Evolutionary conservation across 2,888 invertebrate species (phyloP), one percentile per base, ranked within the genome.

Genomic region (Gasteruption jaculator): DNA sequence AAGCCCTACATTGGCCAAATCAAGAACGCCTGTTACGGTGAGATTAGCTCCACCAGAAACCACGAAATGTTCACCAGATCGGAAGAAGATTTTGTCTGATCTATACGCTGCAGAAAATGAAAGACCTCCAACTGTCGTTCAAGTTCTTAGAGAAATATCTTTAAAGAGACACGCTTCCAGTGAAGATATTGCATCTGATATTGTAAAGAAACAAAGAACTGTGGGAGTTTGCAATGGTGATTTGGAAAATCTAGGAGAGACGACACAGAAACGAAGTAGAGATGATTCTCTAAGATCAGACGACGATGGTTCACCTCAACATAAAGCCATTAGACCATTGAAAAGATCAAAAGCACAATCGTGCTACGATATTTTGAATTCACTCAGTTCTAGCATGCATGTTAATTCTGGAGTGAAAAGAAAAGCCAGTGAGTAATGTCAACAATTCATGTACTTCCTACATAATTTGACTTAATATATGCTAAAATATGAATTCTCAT

Each of bases 331-430:
- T 20, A 62, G 69, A 40, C 67, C 69, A 3, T 46, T 56, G 4
- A 71, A 71, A 42, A 54, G 67, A 41, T 54, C 67, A 8, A 71
- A 69, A 45, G 60, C 63, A 7, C 67, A 61, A 3, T 70, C 70
- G 3, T 70, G 68, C 44, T 63, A 64, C 31, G 70, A 69, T 41
- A 64, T 71, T 26, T 45, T 69, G 18, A 67, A 66, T 38, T 71
- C 70, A 1, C 48, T 70, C 21, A 67, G 66, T 44, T 70, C 70
- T 2, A 71, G 69, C 29, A 54, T 58, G 6, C 53, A 59, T 34
- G 58, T 64, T 4, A 46, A 53, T 11, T 53, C 65, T 4, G 70
- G 70, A 0, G 55, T 63, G 1, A 70, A 70, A 48, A 56, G 70
- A 43, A 70, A 70, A 59, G 68, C 69, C 10, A 57, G 65, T 65